These are phyloP conservation scores for Gnatocerus cornutus DNA, from an alignment of 2,888 invertebrate genomes.

Conservation along the genomic window DNA sequence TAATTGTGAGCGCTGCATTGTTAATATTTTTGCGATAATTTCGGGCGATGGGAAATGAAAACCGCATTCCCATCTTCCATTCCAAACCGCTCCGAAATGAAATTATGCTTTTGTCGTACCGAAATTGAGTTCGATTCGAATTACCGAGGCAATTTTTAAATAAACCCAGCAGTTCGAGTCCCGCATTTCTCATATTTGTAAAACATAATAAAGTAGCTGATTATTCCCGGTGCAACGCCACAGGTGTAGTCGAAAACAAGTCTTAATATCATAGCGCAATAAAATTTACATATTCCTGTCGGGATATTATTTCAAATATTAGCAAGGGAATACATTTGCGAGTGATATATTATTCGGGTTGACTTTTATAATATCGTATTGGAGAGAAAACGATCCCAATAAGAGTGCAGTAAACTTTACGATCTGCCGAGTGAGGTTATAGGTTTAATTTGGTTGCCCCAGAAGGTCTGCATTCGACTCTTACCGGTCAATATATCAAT, in stretches of 20 bases:
- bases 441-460: slow-evolving; percentile 52
- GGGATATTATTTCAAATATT: slow-evolving; percentile 57
- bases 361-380: slow-evolving; percentile 62
- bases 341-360: slow-evolving; percentile 56
- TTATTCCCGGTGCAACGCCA: slow-evolving; percentile 32
- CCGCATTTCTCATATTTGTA: not conserved
- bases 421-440: slow-evolving; percentile 56
- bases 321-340: slow-evolving; percentile 56
- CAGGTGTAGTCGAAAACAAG: slow-evolving; percentile 25
- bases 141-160: too few species aligned
- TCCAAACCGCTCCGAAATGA: too few species aligned
- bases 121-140: too few species aligned
- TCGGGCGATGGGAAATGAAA: too few species aligned
- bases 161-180: too few species aligned
- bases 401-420: slow-evolving; percentile 60
- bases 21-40: too few species aligned
- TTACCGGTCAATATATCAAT: slow-evolving; percentile 54
- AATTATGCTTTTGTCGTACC: too few species aligned
- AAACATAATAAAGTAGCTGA: slow-evolving; percentile 28
- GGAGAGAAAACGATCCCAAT: slow-evolving; percentile 59
- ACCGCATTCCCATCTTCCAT: too few species aligned
- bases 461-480: slow-evolving; percentile 51
- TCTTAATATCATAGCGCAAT: slow-evolving; percentile 39
- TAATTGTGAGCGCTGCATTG: too few species aligned
- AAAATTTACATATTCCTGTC: slow-evolving; percentile 51